Percentiles rank a stretch among this genome's conserved stretches.
phyloP scores from a whole-genome alignment of 2,113 vertebrate species.

The Sorex fumeus region DNA sequence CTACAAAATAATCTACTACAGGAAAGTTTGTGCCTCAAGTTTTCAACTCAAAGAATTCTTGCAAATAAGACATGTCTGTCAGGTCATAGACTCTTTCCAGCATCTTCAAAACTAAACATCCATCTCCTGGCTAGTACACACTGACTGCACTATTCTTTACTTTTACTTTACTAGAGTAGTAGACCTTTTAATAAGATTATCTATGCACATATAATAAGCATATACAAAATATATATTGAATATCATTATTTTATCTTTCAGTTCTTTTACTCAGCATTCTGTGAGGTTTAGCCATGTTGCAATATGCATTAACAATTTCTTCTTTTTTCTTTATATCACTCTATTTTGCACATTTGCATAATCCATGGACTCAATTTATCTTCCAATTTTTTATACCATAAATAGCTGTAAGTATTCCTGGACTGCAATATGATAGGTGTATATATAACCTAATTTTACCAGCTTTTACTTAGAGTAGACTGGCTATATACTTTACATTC shows the following conservation, averaged over 20 bases:
- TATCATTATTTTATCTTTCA: not conserved
- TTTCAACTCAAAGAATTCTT: not conserved
- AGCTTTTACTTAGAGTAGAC: not conserved
- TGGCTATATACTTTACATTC: not conserved
- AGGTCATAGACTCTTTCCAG: not conserved
- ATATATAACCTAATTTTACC: not conserved
- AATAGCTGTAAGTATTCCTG: not conserved
- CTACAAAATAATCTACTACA: not conserved
- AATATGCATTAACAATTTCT: not conserved
- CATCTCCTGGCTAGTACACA: not conserved
- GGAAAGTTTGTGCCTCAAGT: slow-evolving; percentile 4
- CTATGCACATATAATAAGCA: not conserved
- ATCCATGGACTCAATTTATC: not conserved
- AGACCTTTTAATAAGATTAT: too few relatives aligned
- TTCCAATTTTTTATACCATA: slow-evolving; percentile 32
- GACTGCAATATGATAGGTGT: not conserved
- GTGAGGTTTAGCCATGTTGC: not conserved
- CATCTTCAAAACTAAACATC: not conserved
- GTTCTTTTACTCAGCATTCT: slow-evolving; percentile 24
- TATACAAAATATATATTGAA: not conserved
- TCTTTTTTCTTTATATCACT: slow-evolving; percentile 1
- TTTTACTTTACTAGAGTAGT: too few relatives aligned
- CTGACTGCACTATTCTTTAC: not conserved
- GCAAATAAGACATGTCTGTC: not conserved
- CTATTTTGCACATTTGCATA: not conserved